These are phyloP conservation scores for Spilosoma lubricipeda DNA, from an alignment of 2,888 invertebrate genomes.

Conservation along the genomic window DNA sequence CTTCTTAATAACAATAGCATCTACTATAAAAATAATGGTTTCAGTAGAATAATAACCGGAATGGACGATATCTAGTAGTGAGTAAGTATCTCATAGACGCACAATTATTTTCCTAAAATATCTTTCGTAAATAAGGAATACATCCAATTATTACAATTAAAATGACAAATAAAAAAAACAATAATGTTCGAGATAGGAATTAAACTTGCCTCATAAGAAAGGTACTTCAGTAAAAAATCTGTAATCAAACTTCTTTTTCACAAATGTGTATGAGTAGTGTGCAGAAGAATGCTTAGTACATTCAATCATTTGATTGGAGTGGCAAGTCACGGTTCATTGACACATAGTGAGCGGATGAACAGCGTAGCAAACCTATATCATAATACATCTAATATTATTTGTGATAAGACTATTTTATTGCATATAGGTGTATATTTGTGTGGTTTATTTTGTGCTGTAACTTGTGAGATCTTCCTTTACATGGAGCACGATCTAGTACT, in stretches of 20 bases:
- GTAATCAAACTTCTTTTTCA: not conserved
- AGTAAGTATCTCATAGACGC: too few species aligned
- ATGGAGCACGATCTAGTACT: not conserved
- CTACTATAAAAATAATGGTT: not conserved
- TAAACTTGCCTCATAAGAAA: too few species aligned
- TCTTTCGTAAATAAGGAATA: not conserved
- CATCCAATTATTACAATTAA: not conserved
- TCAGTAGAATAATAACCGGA: not conserved
- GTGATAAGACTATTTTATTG: not conserved
- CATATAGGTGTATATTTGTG: not conserved
- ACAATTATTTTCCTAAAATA: too few species aligned
- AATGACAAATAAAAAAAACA: too few species aligned
- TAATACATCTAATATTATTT: not conserved
- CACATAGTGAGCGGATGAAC: conserved; percentile 3
- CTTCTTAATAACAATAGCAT: not conserved
- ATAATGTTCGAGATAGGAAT: too few species aligned
- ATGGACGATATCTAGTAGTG: too few species aligned
- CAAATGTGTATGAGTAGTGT: not conserved
- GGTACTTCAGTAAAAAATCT: not conserved
- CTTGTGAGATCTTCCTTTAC: not conserved
- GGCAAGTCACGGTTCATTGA: not conserved
- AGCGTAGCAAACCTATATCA: not conserved
- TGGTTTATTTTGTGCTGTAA: not conserved
- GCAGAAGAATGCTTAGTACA: not conserved
- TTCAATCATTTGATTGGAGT: not conserved